phyloP scores from a whole-genome alignment of 2,888 invertebrate species.

The Frankliniella intonsa region DNA sequence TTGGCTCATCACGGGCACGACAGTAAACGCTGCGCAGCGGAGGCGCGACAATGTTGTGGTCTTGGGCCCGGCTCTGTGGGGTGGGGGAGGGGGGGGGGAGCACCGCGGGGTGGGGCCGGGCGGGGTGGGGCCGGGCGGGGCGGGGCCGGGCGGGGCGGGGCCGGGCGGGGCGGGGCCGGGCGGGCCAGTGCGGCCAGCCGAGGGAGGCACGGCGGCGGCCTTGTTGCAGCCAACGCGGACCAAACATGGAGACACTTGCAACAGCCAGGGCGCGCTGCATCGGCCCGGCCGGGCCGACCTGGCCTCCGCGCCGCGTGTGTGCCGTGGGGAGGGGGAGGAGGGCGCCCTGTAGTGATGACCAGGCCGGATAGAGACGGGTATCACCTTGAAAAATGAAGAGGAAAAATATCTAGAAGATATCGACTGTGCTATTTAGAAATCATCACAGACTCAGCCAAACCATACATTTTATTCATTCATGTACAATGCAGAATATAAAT shows the following conservation, averaged over 20 bases:
- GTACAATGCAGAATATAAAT: too few relatives aligned
- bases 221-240: conserved; percentile 2
- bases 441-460: too few relatives aligned
- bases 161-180: background rate
- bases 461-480: too few relatives aligned
- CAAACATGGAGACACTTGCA: conserved; percentile 22
- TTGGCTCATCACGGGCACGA: too few relatives aligned
- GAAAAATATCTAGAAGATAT: too few relatives aligned
- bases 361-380: too few relatives aligned
- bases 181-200: background rate
- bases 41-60: too few relatives aligned
- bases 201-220: background rate
- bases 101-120: background rate
- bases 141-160: background rate
- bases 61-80: background rate
- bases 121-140: background rate
- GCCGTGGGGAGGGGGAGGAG: background rate
- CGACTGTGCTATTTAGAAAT: too few relatives aligned
- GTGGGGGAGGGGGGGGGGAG: background rate
- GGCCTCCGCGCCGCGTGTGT: background rate
- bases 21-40: too few relatives aligned
- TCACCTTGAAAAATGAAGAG: too few relatives aligned
- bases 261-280: background rate
- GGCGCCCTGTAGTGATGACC: too few relatives aligned
- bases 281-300: background rate